Evolutionary conservation across 1,140 invertebrate species (phyloP), one percentile per base, ranked within the genome.

Genomic region (Monochamus saltuarius): DNA sequence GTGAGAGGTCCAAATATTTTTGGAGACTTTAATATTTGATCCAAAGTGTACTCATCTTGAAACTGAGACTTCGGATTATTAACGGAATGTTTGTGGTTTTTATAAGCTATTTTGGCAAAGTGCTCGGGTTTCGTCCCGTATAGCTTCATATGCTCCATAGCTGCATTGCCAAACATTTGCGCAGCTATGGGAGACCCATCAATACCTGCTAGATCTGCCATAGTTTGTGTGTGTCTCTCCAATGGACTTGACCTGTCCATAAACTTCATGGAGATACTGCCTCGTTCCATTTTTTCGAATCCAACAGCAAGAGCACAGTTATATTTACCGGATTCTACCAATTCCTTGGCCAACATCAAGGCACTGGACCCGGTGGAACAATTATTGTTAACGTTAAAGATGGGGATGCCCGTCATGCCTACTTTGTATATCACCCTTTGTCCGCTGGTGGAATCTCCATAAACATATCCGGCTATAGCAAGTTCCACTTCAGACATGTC

Each of bases 381-480:
- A 73, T 98, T 98, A 74, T 99, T 99, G 78, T 99, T 98, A 0
- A 98, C 96, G 82, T 99, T 99, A 79, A 91, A 96, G 59, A 99
- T 89, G 7, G 97, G 97, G 68, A 99, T 97, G 16, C 96, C 97
- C 42, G 88, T 98, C 83, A 99, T 87, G 38, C 97, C 97, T 39
- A 99, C 79, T 75, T 95, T 88, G 77, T 99, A 99, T 1, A 99
- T 69, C 91, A 65, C 67, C 66, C 96, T 82, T 80, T 99, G 97
- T 2, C 97, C 97, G 80, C 89, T 91, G 10, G 95, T 95, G 2
- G 97, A 98, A 75, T 99, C 97, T 7, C 95, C 97, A 76, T 94
- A 97, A 11, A 98, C 94, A 79, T 97, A 99, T 11, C 95, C 95
- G 62, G 92, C 93, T 64, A 88, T 87, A 4, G 94, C 96, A 77